phyloP scores from a whole-genome alignment of 2,113 vertebrate species.

The Oceanites oceanicus region DNA sequence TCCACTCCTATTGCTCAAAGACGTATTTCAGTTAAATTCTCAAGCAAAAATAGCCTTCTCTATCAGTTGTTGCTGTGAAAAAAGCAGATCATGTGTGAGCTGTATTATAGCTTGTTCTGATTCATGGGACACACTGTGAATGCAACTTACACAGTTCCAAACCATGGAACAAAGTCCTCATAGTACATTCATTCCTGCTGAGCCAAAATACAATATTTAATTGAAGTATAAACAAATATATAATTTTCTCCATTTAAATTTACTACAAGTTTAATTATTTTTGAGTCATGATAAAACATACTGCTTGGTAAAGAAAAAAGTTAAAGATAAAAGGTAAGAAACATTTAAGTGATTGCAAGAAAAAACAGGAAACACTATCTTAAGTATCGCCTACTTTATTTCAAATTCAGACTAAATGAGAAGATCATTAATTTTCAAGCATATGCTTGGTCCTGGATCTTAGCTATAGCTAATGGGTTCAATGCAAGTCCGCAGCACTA shows the following conservation, averaged over 20 bases:
- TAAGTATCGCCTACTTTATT: neutral
- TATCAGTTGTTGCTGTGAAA: neutral
- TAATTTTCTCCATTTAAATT: neutral
- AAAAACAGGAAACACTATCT: neutral
- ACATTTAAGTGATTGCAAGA: neutral
- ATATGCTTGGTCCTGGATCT: neutral
- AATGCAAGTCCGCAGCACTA: neutral
- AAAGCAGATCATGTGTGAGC: neutral
- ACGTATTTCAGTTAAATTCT: neutral
- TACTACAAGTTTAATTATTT: neutral
- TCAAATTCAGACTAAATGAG: neutral
- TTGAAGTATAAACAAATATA: neutral
- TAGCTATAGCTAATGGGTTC: neutral
- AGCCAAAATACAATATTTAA: neutral
- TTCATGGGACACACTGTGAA: neutral
- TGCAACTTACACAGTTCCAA: neutral
- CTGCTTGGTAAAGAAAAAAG: neutral
- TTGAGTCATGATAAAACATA: neutral
- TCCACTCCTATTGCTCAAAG: neutral
- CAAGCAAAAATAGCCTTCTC: neutral
- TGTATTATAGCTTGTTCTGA: neutral
- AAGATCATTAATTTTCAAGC: neutral
- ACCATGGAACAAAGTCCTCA: neutral
- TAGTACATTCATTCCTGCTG: neutral
- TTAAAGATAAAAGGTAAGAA: neutral